Percentiles rank a stretch among this genome's conserved stretches.
Evolutionary conservation across 1,140 invertebrate genomes (phyloP).

Genomic region (Muscidifurax raptorellus): DNA sequence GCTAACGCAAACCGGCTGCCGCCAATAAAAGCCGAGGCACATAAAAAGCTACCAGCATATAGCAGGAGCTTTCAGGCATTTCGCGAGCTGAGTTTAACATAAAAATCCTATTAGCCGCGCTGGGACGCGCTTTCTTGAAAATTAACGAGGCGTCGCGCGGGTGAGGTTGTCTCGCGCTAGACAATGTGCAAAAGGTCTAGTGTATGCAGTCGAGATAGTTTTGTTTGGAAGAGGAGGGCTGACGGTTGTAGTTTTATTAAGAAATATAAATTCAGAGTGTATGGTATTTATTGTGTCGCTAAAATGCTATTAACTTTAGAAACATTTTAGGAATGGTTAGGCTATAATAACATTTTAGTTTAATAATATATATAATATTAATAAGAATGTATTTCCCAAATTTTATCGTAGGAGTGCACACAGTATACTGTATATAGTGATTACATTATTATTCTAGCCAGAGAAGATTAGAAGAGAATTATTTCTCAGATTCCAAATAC

Average conservation of each 20-base stretch:
- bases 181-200: background rate
- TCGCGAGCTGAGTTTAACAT: conserved; percentile 29
- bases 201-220: background rate
- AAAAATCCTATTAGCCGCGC: conserved; percentile 34
- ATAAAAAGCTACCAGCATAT: background rate
- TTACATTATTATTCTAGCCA: too few species aligned
- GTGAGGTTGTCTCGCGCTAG: background rate
- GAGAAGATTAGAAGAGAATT: too few species aligned
- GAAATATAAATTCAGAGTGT: background rate
- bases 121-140: conserved; percentile 4
- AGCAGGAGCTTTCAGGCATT: background rate
- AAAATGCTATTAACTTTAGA: too few species aligned
- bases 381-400: too few species aligned
- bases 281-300: too few species aligned
- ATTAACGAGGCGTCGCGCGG: conserved; percentile 18
- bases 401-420: too few species aligned
- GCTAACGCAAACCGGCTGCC: background rate
- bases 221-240: background rate
- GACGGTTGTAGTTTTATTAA: too few species aligned
- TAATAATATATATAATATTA: too few species aligned
- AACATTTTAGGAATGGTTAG: too few species aligned
- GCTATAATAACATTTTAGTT: too few species aligned
- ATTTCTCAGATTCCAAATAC: too few species aligned
- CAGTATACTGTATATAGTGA: too few species aligned
- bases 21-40: conserved; percentile 25